Conservation (phyloP, 2,888 invertebrate genomes). For the Trypoxylon attenuatum region DNA sequence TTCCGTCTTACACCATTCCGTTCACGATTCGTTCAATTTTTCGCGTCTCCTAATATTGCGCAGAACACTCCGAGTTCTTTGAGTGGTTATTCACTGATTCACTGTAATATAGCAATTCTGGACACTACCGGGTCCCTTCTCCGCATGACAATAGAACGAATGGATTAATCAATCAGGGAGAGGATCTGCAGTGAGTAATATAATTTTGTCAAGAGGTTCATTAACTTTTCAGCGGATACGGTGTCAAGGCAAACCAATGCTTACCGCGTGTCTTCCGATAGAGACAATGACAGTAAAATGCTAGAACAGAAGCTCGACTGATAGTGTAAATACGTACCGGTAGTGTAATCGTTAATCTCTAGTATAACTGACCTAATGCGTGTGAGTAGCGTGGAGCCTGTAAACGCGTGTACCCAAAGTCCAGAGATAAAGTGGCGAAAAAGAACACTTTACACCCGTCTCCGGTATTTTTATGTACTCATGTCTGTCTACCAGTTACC, state of each 20-base stretch:
- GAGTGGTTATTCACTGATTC: too few species aligned
- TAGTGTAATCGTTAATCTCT: slow-evolving; percentile 8
- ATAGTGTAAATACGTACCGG: slow-evolving; percentile 5
- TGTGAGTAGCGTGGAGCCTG: slow-evolving; percentile 5
- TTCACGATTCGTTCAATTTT: too few species aligned
- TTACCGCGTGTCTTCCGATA: not conserved
- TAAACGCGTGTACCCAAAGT: slow-evolving; percentile 34
- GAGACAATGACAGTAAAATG: not conserved
- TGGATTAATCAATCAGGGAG: not conserved
- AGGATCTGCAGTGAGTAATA: too few species aligned
- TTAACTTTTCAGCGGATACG: not conserved
- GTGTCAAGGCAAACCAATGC: not conserved
- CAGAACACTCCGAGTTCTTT: too few species aligned
- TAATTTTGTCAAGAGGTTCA: not conserved
- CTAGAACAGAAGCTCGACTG: not conserved
- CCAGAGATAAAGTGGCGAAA: slow-evolving; percentile 28
- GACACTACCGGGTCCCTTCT: too few species aligned
- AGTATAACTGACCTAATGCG: slow-evolving; percentile 17
- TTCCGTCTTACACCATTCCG: not conserved
- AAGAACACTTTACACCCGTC: not conserved
- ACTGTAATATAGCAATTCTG: too few species aligned
- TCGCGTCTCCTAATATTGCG: too few species aligned
- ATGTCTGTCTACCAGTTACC: too few species aligned
- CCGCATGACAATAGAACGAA: too few species aligned
- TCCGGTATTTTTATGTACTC: too few species aligned